phyloP scores from a whole-genome alignment of 2,113 vertebrate species.

The Leuciscus idus region DNA sequence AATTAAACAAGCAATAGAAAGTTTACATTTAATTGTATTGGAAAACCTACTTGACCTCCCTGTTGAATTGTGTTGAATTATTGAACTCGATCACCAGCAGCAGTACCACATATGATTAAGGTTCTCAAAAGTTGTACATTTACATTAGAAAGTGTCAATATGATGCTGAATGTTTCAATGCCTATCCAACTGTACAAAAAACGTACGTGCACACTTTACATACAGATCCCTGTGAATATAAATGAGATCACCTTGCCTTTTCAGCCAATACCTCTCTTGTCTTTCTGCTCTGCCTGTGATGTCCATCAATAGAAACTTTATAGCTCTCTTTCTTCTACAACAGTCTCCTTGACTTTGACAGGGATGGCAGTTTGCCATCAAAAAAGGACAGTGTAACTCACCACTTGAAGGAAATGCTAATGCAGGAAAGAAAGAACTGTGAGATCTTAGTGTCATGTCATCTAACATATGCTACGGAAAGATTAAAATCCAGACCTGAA shows the following conservation, averaged over 20 bases:
- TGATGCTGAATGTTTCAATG: not conserved
- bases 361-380: slow-evolving; percentile 37
- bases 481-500: slow-evolving; percentile 23
- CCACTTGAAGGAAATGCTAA: slow-evolving; percentile 31
- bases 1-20: not conserved
- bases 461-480: slow-evolving; percentile 1
- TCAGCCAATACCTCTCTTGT: not conserved
- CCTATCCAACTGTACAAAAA: not conserved
- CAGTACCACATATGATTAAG: no score
- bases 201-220: not conserved
- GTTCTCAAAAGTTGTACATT: not conserved
- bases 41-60: not conserved
- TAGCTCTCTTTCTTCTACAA: slow-evolving; percentile 13
- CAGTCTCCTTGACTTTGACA: slow-evolving; percentile 41
- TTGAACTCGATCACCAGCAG: not conserved
- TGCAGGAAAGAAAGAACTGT: slow-evolving; percentile 22
- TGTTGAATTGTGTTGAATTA: not conserved
- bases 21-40: not conserved
- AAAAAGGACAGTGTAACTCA: slow-evolving; percentile 22
- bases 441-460: slow-evolving; percentile 21
- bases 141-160: not conserved
- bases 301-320: slow-evolving; percentile 15
- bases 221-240: not conserved
- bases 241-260: slow-evolving; percentile 2
- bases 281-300: slow-evolving; percentile 7